phyloP scores from a whole-genome alignment of 2,113 vertebrate species.

The Balaenoptera acutorostrata region DNA sequence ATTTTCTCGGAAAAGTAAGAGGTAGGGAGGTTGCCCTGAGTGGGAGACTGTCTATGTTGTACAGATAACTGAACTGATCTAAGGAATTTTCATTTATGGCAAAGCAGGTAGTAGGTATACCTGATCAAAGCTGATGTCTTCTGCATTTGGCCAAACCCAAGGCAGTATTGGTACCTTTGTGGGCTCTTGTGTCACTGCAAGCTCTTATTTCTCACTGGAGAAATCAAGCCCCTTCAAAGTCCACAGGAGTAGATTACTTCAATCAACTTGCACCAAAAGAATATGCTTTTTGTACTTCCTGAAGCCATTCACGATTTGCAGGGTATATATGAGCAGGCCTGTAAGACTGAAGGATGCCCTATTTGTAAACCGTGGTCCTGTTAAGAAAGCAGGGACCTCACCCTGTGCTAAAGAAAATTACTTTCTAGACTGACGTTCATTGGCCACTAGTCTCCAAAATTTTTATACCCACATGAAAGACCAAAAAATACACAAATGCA shows the following conservation, averaged over 20 bases:
- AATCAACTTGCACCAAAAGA: not conserved
- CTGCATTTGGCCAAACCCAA: not conserved
- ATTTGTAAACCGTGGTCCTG: fast-evolving
- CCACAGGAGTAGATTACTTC: not conserved
- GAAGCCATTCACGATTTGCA: not conserved
- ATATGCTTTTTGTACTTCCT: not conserved
- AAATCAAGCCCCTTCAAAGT: not conserved
- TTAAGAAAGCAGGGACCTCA: not conserved
- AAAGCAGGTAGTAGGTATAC: not conserved
- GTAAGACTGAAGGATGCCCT: not conserved
- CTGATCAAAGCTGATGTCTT: not conserved
- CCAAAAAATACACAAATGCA: not conserved
- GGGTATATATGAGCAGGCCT: not conserved
- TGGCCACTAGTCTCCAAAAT: not conserved
- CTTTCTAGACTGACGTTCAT: not conserved
- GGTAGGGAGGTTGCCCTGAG: not conserved
- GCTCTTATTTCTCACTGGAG: not conserved
- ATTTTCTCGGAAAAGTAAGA: not conserved
- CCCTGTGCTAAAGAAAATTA: not conserved
- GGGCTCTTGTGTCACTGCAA: not conserved
- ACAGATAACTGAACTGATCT: not conserved
- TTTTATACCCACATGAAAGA: not conserved
- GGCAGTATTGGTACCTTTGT: not conserved
- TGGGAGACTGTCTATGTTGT: not conserved
- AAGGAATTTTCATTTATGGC: not conserved